Conservation (phyloP, 2,113 vertebrate genomes). For the Electrona antarctica region DNA sequence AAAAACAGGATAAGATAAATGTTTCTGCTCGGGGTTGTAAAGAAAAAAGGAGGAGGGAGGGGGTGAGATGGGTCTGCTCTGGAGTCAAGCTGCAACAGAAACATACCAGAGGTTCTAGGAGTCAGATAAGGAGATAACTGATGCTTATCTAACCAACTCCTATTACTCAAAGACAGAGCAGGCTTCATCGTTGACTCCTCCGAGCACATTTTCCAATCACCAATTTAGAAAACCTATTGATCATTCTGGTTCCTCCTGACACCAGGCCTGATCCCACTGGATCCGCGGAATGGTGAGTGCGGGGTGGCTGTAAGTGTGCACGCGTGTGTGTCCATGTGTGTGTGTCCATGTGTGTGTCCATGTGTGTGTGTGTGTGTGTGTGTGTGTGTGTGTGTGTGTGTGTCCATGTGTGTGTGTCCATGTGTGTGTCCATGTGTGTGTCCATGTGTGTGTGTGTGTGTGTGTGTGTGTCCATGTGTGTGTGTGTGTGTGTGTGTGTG, state of each 20-base stretch:
- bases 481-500: neutral
- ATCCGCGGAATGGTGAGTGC: slow-evolving; percentile 10
- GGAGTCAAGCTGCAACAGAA: neutral
- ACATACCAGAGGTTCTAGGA: neutral
- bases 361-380: neutral
- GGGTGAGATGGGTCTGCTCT: neutral
- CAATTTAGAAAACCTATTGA: slow-evolving; percentile 48
- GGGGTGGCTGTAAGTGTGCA: neutral
- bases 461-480: neutral
- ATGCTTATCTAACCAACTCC: slow-evolving; percentile 20
- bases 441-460: neutral
- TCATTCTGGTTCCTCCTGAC: slow-evolving; percentile 17
- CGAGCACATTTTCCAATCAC: slow-evolving; percentile 35
- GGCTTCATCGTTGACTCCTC: slow-evolving; percentile 39
- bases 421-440: neutral
- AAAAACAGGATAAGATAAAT: slow-evolving; percentile 72
- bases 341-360: too few species aligned
- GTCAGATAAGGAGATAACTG: slow-evolving; percentile 12
- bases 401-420: neutral
- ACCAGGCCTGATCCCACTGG: neutral
- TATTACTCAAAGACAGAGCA: slow-evolving; percentile 26
- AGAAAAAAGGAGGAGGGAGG: neutral
- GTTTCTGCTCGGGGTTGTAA: slow-evolving; percentile 35
- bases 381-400: neutral
- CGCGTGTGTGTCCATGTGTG: neutral